Conservation (phyloP, 2,888 invertebrate genomes). For the Aleiodes testaceus region DNA sequence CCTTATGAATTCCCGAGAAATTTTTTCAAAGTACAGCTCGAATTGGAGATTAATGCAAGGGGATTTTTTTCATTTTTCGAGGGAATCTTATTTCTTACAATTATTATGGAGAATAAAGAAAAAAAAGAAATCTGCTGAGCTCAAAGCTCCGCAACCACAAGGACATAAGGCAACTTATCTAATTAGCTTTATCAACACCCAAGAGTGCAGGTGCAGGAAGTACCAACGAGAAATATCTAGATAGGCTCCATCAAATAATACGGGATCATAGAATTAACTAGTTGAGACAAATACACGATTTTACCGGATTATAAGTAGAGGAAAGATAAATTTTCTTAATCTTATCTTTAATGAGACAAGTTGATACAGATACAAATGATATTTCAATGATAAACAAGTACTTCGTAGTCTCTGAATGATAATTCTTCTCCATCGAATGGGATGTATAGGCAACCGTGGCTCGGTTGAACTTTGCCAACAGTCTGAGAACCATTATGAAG, state of each 20-base stretch:
- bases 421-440: conserved; percentile 79
- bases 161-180: conserved; percentile 29
- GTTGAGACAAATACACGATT: too few species aligned
- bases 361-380: neutral
- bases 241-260: neutral
- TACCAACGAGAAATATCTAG: neutral
- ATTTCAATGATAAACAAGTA: conserved; percentile 75
- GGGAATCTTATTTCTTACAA: too few species aligned
- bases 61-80: too few species aligned
- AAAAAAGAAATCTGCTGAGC: neutral
- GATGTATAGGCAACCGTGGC: conserved; percentile 70
- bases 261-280: neutral
- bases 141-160: neutral
- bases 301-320: too few species aligned
- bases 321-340: neutral
- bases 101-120: neutral
- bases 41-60: too few species aligned
- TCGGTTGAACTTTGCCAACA: conserved; percentile 78
- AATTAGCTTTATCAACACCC: conserved; percentile 25
- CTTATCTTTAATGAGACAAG: neutral
- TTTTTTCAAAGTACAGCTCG: too few species aligned
- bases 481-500: conserved; percentile 80
- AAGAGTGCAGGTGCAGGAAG: neutral
- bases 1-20: too few species aligned
- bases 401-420: conserved; percentile 80